Evolutionary conservation across 64 coral and sea anemone species (phyloP).

Genomic region (Trachythela sp.): DNA sequence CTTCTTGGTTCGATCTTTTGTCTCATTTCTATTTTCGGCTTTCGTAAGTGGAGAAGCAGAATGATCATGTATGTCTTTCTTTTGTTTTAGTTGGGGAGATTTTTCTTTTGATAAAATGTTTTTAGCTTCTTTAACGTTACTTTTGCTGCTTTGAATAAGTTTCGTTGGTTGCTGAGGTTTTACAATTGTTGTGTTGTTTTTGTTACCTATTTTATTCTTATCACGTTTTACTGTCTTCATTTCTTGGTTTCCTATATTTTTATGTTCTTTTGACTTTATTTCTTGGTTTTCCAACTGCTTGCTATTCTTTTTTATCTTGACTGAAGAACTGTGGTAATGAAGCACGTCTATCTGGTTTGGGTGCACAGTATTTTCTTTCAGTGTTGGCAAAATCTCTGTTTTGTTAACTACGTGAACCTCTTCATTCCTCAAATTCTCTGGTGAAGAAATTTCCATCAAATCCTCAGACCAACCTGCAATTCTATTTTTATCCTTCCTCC

Average conservation of each 20-base stretch:
- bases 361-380: not conserved
- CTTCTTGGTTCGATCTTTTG: not conserved
- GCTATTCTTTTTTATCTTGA: not conserved
- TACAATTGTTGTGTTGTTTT: not conserved
- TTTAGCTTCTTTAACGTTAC: not conserved
- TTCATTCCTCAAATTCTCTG: not conserved
- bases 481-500: not conserved
- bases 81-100: not conserved
- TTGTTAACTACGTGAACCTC: not conserved
- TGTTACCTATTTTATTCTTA: not conserved
- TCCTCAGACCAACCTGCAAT: not conserved
- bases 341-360: not conserved
- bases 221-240: not conserved
- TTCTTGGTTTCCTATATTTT: not conserved
- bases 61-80: not conserved
- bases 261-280: not conserved
- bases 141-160: not conserved
- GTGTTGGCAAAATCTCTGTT: not conserved
- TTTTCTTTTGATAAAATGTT: not conserved
- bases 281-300: not conserved
- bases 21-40: not conserved
- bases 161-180: not conserved
- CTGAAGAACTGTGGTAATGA: not conserved
- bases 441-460: not conserved
- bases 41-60: too few species aligned